These are phyloP conservation scores for Malurus elegans DNA, from an alignment of 2,113 vertebrate species.

Conservation along the genomic window DNA sequence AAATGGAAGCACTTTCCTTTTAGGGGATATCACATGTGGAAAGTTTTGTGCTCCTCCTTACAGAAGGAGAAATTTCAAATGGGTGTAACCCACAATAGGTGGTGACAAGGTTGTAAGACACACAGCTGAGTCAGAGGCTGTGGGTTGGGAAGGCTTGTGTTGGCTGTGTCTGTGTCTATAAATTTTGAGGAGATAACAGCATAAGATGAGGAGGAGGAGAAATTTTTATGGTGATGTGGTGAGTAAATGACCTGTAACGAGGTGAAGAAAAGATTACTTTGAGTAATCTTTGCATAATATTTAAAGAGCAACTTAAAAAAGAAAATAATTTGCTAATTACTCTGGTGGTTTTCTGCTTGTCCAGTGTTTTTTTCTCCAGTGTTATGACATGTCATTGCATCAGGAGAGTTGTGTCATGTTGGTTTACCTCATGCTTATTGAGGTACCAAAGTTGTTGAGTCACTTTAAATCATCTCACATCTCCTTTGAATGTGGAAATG, in stretches of 20 bases:
- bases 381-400: neutral
- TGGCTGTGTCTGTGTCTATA: neutral
- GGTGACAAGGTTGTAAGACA: neutral
- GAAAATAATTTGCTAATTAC: neutral
- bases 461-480: neutral
- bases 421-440: neutral
- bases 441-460: neutral
- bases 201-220: neutral
- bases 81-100: neutral
- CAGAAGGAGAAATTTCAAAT: neutral
- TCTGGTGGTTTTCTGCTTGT: neutral
- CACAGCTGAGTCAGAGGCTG: neutral
- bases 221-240: neutral
- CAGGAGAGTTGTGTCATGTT: neutral
- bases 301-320: neutral
- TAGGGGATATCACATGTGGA: neutral
- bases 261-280: slow-evolving; percentile 5
- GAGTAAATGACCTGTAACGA: neutral
- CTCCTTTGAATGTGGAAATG: neutral
- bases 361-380: neutral
- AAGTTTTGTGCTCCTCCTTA: neutral
- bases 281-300: neutral
- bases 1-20: neutral
- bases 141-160: neutral
- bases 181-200: neutral